Evolutionary conservation across 1,140 invertebrate genomes (phyloP), one percentile per base, ranked within the genome.

Genomic region (Nephotettix cincticeps): DNA sequence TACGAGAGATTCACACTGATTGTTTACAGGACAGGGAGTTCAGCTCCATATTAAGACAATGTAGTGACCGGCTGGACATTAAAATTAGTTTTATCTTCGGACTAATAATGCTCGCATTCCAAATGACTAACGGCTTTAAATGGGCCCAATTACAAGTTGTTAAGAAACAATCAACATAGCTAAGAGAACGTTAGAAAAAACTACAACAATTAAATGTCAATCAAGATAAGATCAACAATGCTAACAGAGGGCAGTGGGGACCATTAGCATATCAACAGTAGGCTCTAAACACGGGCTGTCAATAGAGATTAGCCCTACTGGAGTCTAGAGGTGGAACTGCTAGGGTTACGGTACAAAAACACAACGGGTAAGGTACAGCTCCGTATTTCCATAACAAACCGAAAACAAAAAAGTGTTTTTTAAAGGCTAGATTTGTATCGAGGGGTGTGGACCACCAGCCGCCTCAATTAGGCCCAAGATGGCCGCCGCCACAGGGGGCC

Each of bases 191-290:
- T 9, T 11, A 61, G 23, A 27, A 23, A 61, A 25, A 61, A 61
- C 1, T 6, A 27, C 1, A 2, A 61, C 56, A 61, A 61, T 61
- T 61, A 61, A 61, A 61, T 23, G 56, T 61, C 56, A 61, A 61
- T 61, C 56, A 61, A 25, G 56, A 61, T 61, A 61, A 29, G 21
- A 61, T 61, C 56, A 61, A 61, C 11, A 19, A 19, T 54, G 19
- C 11, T n/a, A 54, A 54, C 56, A 61, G 23, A 21, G 27, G 56
- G 14, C 47, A 9, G 56, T 25, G 25, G 56, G 28, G 9, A 3
- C 21, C 56, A 61, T 61, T 29, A 61, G 56, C 56, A 61, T 61
- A 61, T 61, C 56, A 61, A 61, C 56, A 61, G 56, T 4, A 61
- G 56, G 6, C 23, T 51, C 56, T 28, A 61, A 61, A 23, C 23